Evolutionary conservation across 2,797 vertebrate genomes (phyloP).

Genomic region (Sebastes diploproa): DNA sequence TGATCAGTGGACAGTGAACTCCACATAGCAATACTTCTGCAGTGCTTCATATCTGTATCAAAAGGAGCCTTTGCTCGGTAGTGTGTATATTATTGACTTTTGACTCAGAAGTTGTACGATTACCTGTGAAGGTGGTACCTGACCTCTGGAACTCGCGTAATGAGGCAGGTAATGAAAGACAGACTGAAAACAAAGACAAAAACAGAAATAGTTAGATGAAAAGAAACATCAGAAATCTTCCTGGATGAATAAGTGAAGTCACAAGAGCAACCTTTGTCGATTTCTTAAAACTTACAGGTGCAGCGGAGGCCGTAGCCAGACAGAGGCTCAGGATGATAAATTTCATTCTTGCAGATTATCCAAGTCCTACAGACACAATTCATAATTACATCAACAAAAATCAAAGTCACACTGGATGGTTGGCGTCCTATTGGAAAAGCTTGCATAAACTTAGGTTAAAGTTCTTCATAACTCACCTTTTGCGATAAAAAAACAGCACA

Average conservation of each 20-base stretch:
- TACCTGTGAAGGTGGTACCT: conserved; percentile 67
- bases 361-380: conserved; percentile 36
- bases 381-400: not conserved
- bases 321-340: conserved; percentile 72
- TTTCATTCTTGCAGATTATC: conserved; percentile 69
- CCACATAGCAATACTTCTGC: not conserved
- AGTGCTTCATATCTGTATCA: not conserved
- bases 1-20: not conserved
- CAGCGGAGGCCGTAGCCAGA: conserved; percentile 72
- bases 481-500: not conserved
- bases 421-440: not conserved
- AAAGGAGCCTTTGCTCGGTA: not conserved
- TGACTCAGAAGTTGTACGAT: not conserved
- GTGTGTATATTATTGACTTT: too few species aligned
- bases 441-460: not conserved
- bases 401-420: not conserved
- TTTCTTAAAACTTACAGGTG: conserved; percentile 72
- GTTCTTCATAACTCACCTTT: conserved; percentile 59
- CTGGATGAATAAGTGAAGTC: not conserved
- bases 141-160: conserved; percentile 66
- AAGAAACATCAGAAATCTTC: not conserved
- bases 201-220: not conserved
- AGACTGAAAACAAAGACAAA: conserved; percentile 61
- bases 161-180: conserved; percentile 78
- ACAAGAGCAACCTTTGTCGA: not conserved